phyloP scores from a whole-genome alignment of 2,888 invertebrate species.

The Polietes domitor region DNA sequence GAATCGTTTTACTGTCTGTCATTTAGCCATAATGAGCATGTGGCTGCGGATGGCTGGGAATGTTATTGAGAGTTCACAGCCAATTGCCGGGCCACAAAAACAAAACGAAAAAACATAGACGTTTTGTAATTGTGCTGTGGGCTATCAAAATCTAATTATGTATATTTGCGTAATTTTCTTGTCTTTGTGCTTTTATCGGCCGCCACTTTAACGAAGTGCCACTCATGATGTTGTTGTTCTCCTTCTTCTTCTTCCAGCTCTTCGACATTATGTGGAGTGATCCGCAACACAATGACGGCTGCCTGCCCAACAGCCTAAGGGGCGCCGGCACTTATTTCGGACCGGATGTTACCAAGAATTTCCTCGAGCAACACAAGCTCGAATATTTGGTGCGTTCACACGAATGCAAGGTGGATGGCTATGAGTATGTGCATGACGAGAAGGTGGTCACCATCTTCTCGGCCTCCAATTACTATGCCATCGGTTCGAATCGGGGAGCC shows the following conservation, averaged over 20 bases:
- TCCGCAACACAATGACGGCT: constrained; percentile 90
- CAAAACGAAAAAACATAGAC: not conserved
- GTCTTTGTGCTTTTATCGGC: not conserved
- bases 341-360: constrained; percentile 90
- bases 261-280: constrained; percentile 97
- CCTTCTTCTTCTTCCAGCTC: constrained; percentile 83
- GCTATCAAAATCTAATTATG: constrained; percentile 40
- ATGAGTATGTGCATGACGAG: constrained; percentile 91
- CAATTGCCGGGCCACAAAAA: constrained; percentile 13
- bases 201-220: not conserved
- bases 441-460: constrained; percentile 96
- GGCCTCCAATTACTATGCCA: constrained; percentile 97
- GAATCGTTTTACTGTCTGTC: not conserved
- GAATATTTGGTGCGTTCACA: constrained; percentile 92
- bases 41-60: not conserved
- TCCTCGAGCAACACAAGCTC: constrained; percentile 89
- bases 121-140: not conserved
- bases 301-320: constrained; percentile 90
- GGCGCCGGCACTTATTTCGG: constrained; percentile 97
- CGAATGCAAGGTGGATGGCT: constrained; percentile 96
- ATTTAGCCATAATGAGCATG: not conserved
- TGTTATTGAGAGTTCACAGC: not conserved
- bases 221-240: constrained; percentile 3
- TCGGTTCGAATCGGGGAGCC: constrained; percentile 96
- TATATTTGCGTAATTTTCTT: not conserved